Percentiles rank a stretch among this genome's conserved stretches.
phyloP scores from a whole-genome alignment of 2,888 invertebrate species.

The Polydrusus cervinus region DNA sequence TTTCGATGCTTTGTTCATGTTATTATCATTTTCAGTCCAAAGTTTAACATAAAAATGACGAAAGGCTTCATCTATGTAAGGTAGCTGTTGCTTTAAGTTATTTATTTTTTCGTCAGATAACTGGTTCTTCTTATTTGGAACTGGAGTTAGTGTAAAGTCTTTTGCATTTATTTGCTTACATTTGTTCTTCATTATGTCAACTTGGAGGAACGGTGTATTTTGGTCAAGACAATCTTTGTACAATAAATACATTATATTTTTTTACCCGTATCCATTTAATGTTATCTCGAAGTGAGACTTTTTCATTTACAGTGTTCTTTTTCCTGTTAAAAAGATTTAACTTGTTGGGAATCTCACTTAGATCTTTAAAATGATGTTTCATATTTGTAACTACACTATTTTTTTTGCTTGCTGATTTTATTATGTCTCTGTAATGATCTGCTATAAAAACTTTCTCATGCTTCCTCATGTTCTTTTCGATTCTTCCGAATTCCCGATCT shows the following conservation, averaged over 20 bases:
- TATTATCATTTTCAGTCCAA: too few species aligned
- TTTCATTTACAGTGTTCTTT: constrained; percentile 35
- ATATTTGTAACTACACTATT: constrained; percentile 57
- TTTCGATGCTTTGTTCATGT: too few species aligned
- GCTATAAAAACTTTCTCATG: constrained; percentile 61
- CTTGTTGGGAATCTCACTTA: constrained; percentile 47
- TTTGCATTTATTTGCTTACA: too few species aligned
- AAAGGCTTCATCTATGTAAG: too few species aligned
- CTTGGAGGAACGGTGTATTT: constrained; percentile 39
- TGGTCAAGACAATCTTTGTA: constrained; percentile 45
- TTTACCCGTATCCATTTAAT: constrained; percentile 47
- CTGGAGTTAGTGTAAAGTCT: too few species aligned
- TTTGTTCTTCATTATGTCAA: not conserved
- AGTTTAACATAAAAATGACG: too few species aligned
- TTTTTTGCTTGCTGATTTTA: constrained; percentile 54
- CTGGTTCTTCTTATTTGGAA: too few species aligned
- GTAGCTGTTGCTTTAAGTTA: too few species aligned
- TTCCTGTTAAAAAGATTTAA: constrained; percentile 50
- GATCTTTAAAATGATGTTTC: constrained; percentile 55
- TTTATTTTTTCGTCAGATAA: too few species aligned
- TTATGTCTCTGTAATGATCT: constrained; percentile 61
- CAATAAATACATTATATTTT: constrained; percentile 32
- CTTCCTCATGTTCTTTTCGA: constrained; percentile 62
- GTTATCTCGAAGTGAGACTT: constrained; percentile 36
- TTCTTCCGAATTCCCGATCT: constrained; percentile 63